A percentile compares a stretch with the other conserved stretches of the same genome.
These are phyloP conservation scores for Idris sp. DNA, from an alignment of 1,140 invertebrate species.

Conservation along the genomic window DNA sequence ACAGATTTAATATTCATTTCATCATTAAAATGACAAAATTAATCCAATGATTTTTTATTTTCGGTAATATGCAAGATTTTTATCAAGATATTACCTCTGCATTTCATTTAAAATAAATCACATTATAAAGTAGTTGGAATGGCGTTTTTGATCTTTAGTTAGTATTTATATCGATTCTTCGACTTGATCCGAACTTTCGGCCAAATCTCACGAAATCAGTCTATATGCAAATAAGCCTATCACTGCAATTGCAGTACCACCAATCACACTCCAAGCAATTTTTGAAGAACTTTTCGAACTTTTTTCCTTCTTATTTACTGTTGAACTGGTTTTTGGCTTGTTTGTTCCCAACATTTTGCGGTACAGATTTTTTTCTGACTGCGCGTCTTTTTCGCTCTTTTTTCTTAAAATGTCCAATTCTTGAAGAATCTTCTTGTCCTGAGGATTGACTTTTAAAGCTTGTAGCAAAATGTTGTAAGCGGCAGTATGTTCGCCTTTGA, in stretches of 20 bases:
- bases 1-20: no score
- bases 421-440: slow-evolving; percentile 79
- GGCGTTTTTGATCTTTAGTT: slow-evolving; percentile 41
- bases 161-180: slow-evolving; percentile 11
- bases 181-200: not conserved
- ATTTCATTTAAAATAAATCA: slow-evolving; percentile 11
- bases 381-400: slow-evolving; percentile 79
- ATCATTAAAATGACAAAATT: no score
- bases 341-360: slow-evolving; percentile 82
- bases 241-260: slow-evolving; percentile 70
- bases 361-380: slow-evolving; percentile 82
- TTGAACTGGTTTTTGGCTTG: slow-evolving; percentile 33
- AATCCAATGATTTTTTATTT: no score
- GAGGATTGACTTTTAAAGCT: slow-evolving; percentile 81
- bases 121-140: slow-evolving; percentile 49
- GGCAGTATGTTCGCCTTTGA: slow-evolving; percentile 80
- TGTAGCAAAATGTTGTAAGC: slow-evolving; percentile 81
- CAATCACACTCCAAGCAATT: slow-evolving; percentile 71
- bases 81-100: no score
- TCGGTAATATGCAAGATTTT: no score
- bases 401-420: slow-evolving; percentile 81
- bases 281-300: slow-evolving; percentile 50
- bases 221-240: slow-evolving; percentile 71
- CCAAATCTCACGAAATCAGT: slow-evolving; percentile 65
- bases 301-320: slow-evolving; percentile 48